These are phyloP conservation scores for Coregonus clupeaformis DNA, from an alignment of 2,113 vertebrate genomes.

Conservation along the genomic window DNA sequence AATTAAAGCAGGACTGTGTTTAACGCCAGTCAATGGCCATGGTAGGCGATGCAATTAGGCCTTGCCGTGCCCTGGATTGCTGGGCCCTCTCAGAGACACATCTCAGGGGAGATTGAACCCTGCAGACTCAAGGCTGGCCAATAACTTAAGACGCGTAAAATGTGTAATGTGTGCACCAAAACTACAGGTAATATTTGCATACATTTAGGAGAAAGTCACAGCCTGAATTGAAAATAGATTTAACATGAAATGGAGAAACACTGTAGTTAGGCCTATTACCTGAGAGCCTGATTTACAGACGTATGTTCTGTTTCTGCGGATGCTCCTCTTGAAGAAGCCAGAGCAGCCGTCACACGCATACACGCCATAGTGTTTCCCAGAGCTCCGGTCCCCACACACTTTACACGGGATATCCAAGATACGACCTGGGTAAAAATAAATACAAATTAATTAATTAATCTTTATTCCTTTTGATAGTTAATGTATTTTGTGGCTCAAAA, in stretches of 20 bases:
- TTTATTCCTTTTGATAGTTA: background rate
- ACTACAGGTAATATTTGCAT: background rate
- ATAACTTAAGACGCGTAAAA: slow-evolving; percentile 40
- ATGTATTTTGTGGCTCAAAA: no score
- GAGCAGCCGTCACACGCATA: slow-evolving; percentile 98
- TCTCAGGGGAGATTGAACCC: slow-evolving; percentile 37
- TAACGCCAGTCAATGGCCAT: slow-evolving; percentile 54
- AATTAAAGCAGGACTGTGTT: slow-evolving; percentile 58
- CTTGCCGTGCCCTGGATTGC: slow-evolving; percentile 23
- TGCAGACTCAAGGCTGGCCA: background rate
- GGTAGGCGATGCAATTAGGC: slow-evolving; percentile 59
- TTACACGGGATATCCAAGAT: slow-evolving; percentile 98
- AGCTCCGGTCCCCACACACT: slow-evolving; percentile 97
- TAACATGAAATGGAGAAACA: background rate
- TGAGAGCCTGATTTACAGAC: slow-evolving; percentile 99
- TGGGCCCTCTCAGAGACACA: slow-evolving; percentile 36
- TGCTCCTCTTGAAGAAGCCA: slow-evolving; percentile 98
- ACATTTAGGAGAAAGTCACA: background rate
- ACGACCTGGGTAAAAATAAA: slow-evolving; percentile 78
- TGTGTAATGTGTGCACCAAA: slow-evolving; percentile 14
- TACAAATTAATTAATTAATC: background rate
- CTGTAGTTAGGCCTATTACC: slow-evolving; percentile 70
- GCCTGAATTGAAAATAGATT: background rate
- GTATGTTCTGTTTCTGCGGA: slow-evolving; percentile 94
- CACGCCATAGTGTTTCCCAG: slow-evolving; percentile 97